Evolutionary conservation across 2,113 vertebrate species (phyloP), one percentile per base, ranked within the genome.

Genomic region (Rhombomys opimus): DNA sequence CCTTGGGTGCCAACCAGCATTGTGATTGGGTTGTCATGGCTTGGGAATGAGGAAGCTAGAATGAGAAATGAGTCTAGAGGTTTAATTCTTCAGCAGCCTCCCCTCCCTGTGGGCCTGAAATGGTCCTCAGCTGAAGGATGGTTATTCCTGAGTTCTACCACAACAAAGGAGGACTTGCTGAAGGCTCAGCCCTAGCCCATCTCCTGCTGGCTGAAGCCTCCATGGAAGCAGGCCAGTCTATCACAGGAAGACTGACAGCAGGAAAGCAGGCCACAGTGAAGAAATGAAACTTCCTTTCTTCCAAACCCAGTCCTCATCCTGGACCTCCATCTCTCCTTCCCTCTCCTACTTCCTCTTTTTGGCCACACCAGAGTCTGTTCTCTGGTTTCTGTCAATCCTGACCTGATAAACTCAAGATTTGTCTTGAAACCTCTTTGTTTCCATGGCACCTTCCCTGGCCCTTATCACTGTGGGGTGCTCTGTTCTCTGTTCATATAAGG

Each of bases 1-100:
- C n/a, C 7, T 67, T 38, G 20, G 32, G 3, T 0, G 4, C 46
- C 4, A 18, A 35, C 52, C 11, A 2, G n/a, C 2, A 23, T 61
- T 15, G 1, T 7, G 18, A 38, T 52, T 65, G 6, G 2, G 0
- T 3, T 3, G 22, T 9, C 6, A 4, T 18, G 57, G 50, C 13
- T 2, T 8, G 1, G 32, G 17, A 50, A 15, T 7, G 35, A 7
- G 20, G n/a, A 46, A 38, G 22, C 3, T 0, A 0, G 1, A 2
- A 0, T 25, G 22, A 0, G 0, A 0, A 46, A 46, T 5, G 46
- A 5, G 46, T 46, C 46, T 46, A 46, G 46, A 46, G 46, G 20
- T 5, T 2, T 20, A 27, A 41, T 7, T 32, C 38, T 32, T 32
- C 38, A 4, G 17, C 41, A 86, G 41, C 5, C 41, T 46, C 57